Evolutionary conservation across 2,113 vertebrate genomes (phyloP).

Genomic region (Lophura nycthemera): DNA sequence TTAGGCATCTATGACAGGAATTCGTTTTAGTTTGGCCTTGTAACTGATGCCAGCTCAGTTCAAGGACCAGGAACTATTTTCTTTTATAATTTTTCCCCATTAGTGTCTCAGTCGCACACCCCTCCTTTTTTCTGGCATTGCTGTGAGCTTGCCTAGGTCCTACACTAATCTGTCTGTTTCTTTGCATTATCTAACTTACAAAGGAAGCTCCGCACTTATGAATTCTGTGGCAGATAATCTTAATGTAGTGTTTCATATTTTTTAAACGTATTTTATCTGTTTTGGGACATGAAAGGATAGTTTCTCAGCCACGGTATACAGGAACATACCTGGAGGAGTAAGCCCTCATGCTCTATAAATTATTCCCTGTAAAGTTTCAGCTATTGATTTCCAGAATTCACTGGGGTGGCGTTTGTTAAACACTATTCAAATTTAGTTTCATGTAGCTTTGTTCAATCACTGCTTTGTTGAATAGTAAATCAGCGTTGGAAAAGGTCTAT

Average conservation of each 20-base stretch:
- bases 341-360: not conserved
- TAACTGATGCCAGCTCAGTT: not conserved
- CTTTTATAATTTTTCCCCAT: not conserved
- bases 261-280: not conserved
- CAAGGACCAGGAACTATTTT: not conserved
- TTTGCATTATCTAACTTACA: not conserved
- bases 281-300: not conserved
- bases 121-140: not conserved
- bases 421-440: not conserved
- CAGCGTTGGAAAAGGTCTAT: not conserved
- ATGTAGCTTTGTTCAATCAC: not conserved
- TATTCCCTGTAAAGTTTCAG: not conserved
- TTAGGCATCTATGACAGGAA: not conserved
- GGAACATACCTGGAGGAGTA: not conserved
- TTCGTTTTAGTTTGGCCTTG: not conserved
- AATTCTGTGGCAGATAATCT: fast-evolving
- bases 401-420: not conserved
- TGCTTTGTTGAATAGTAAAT: slow-evolving; percentile 23
- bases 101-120: not conserved
- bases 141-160: not conserved
- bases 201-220: not conserved
- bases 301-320: not conserved
- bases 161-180: not conserved
- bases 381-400: not conserved
- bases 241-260: not conserved